Percentiles rank a stretch among this genome's conserved stretches.
These are phyloP conservation scores for Acanthosepion esculentum DNA, from an alignment of 2,888 invertebrate species.

Conservation along the genomic window DNA sequence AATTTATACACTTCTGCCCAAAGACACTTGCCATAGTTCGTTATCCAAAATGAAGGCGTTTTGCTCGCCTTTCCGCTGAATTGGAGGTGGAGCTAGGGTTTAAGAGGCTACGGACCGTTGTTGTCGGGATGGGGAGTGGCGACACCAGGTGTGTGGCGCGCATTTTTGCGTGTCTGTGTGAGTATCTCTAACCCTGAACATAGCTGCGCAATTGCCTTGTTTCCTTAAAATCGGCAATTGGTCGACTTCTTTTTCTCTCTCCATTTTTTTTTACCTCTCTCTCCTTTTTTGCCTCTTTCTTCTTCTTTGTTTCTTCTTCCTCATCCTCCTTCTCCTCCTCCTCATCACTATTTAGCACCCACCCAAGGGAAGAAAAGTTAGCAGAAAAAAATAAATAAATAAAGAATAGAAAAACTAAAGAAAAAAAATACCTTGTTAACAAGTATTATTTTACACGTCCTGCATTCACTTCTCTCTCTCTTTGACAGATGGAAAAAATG, in stretches of 20 bases:
- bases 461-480: background rate
- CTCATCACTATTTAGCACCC: background rate
- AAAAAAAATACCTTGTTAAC: background rate
- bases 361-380: background rate
- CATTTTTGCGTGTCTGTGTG: background rate
- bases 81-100: background rate
- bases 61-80: background rate
- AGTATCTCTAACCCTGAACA: background rate
- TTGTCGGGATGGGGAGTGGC: background rate
- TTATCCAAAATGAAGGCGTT: background rate
- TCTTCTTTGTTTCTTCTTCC: background rate
- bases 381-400: background rate
- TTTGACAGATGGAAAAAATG: background rate
- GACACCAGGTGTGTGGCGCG: background rate
- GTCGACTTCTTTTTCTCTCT: background rate
- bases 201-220: background rate
- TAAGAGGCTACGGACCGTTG: background rate
- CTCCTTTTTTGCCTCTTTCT: no score
- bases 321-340: background rate
- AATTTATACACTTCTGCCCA: background rate
- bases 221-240: background rate
- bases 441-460: no score
- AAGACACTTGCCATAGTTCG: background rate
- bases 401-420: background rate
- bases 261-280: background rate